These are phyloP conservation scores for Hyperoplus lanceolatus DNA, from an alignment of 2,797 vertebrate genomes.

Conservation along the genomic window DNA sequence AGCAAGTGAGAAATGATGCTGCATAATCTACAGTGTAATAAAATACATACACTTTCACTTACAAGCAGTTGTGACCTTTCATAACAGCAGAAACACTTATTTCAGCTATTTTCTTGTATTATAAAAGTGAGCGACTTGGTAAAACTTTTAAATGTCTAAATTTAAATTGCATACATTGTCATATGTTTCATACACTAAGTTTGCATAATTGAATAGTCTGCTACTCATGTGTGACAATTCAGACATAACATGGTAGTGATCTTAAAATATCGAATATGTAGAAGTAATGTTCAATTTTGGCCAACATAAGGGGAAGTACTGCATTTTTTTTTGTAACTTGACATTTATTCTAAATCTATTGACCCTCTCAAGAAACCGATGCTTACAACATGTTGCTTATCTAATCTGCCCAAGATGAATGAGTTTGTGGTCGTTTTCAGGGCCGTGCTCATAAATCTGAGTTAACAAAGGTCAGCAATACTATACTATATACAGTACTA, in stretches of 20 bases:
- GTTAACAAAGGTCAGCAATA: not conserved
- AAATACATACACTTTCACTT: not conserved
- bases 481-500: not conserved
- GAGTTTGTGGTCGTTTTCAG: not conserved
- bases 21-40: not conserved
- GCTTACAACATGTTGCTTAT: not conserved
- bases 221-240: too few species aligned
- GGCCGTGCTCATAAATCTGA: not conserved
- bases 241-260: too few species aligned
- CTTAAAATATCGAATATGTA: too few species aligned
- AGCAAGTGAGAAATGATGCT: too few species aligned
- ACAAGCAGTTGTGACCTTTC: not conserved
- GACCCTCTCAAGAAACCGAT: not conserved
- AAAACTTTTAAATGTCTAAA: too few species aligned
- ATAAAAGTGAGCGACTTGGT: too few species aligned
- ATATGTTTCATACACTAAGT: not conserved
- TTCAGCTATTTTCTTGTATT: too few species aligned
- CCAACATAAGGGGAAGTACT: not conserved
- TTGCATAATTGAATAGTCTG: too few species aligned
- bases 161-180: not conserved
- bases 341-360: not conserved
- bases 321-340: not conserved
- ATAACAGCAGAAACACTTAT: not conserved
- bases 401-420: not conserved
- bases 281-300: too few species aligned